These are phyloP conservation scores for Arion vulgaris DNA, from an alignment of 1,140 invertebrate species.

Conservation along the genomic window DNA sequence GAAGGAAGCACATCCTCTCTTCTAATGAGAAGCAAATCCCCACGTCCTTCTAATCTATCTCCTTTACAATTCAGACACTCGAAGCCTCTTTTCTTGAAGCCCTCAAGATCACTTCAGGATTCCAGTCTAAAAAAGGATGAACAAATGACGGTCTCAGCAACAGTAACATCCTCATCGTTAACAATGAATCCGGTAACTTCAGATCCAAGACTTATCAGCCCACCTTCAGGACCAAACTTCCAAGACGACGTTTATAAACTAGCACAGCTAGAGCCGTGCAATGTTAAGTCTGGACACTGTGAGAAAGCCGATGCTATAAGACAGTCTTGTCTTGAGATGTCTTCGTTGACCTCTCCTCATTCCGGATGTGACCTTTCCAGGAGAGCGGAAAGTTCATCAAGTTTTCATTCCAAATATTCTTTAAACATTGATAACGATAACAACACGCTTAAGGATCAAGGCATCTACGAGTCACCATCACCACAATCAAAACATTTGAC, in stretches of 20 bases:
- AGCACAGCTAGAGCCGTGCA: slow-evolving; percentile 32
- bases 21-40: neutral
- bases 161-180: slow-evolving; percentile 8
- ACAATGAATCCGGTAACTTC: too few species aligned
- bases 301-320: slow-evolving; percentile 18
- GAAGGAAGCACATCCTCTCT: neutral
- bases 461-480: neutral
- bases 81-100: neutral
- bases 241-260: slow-evolving; percentile 21
- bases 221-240: neutral
- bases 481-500: neutral
- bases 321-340: neutral
- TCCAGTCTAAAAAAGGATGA: neutral
- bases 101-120: neutral
- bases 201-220: neutral
- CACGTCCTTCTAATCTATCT: slow-evolving; percentile 25
- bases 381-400: neutral
- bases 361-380: neutral
- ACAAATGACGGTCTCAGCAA: neutral
- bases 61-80: neutral
- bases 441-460: neutral
- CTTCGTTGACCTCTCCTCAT: neutral
- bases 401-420: neutral
- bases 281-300: slow-evolving; percentile 27
- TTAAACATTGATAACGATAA: neutral